These are phyloP conservation scores for Melieria omissa DNA, from an alignment of 2,888 invertebrate genomes.

Conservation along the genomic window DNA sequence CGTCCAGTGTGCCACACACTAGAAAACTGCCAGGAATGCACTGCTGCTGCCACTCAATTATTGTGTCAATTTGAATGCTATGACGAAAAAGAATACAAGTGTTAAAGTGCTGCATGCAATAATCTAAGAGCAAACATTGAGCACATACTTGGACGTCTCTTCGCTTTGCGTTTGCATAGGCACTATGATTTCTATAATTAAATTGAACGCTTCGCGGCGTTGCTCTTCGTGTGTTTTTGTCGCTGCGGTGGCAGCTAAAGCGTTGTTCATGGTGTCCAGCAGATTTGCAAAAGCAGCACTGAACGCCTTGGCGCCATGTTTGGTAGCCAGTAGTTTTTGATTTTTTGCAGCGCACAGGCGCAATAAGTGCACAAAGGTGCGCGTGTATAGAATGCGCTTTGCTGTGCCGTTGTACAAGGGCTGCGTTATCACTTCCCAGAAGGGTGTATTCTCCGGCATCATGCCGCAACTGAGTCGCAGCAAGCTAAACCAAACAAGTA, in stretches of 20 bases:
- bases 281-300: conserved; percentile 55
- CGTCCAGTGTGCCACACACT: conserved; percentile 56
- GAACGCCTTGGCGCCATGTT: conserved; percentile 59
- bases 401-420: conserved; percentile 54
- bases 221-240: conserved; percentile 54
- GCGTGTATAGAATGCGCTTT: conserved; percentile 64
- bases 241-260: conserved; percentile 48
- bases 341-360: conserved; percentile 61
- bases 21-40: conserved; percentile 57
- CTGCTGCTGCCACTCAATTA: conserved; percentile 61
- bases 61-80: conserved; percentile 61
- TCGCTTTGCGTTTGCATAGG: conserved; percentile 63
- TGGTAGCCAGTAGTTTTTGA: conserved; percentile 58
- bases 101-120: not conserved
- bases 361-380: conserved; percentile 60
- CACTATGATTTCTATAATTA: conserved; percentile 62
- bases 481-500: conserved; percentile 48
- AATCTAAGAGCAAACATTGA: not conserved
- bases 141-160: conserved; percentile 60
- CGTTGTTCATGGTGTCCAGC: conserved; percentile 54
- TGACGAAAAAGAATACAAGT: not conserved
- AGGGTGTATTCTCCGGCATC: conserved; percentile 51
- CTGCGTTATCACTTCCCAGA: conserved; percentile 37
- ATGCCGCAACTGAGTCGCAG: conserved; percentile 58
- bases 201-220: conserved; percentile 60